Percentiles rank a stretch among this genome's conserved stretches.
These are phyloP conservation scores for Calliopum simillimum DNA, from an alignment of 2,888 invertebrate genomes.

Conservation along the genomic window DNA sequence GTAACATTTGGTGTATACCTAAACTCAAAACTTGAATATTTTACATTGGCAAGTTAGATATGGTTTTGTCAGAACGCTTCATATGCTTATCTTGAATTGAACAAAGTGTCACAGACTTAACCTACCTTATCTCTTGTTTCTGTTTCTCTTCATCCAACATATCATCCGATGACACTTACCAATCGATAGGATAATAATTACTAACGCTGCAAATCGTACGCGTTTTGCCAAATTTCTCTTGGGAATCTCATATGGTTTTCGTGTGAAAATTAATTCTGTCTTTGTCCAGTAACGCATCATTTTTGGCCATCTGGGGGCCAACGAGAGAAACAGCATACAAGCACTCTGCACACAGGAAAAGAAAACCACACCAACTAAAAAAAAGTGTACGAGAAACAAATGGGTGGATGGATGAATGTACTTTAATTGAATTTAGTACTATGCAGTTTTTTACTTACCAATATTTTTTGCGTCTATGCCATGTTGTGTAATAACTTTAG, in stretches of 20 bases:
- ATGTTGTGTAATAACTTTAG: slow-evolving; percentile 49
- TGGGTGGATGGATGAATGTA: neutral
- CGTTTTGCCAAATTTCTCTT: slow-evolving; percentile 52
- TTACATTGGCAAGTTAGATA: too few species aligned
- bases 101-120: too few species aligned
- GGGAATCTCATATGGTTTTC: slow-evolving; percentile 56
- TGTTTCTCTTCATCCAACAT: neutral
- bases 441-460: slow-evolving; percentile 50
- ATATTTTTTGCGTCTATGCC: slow-evolving; percentile 64
- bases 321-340: slow-evolving; percentile 56
- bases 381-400: neutral
- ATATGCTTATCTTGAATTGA: too few species aligned
- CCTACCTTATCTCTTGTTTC: neutral
- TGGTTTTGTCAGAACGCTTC: too few species aligned
- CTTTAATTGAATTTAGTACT: slow-evolving; percentile 11
- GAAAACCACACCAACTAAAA: slow-evolving; percentile 60
- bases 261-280: slow-evolving; percentile 59
- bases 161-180: slow-evolving; percentile 46
- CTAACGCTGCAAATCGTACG: slow-evolving; percentile 52
- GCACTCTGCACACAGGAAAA: slow-evolving; percentile 56
- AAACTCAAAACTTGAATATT: too few species aligned
- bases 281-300: slow-evolving; percentile 60
- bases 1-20: too few species aligned
- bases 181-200: slow-evolving; percentile 54
- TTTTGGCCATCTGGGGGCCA: slow-evolving; percentile 61